phyloP scores from a whole-genome alignment of 2,113 vertebrate species.

The Laticauda colubrina region DNA sequence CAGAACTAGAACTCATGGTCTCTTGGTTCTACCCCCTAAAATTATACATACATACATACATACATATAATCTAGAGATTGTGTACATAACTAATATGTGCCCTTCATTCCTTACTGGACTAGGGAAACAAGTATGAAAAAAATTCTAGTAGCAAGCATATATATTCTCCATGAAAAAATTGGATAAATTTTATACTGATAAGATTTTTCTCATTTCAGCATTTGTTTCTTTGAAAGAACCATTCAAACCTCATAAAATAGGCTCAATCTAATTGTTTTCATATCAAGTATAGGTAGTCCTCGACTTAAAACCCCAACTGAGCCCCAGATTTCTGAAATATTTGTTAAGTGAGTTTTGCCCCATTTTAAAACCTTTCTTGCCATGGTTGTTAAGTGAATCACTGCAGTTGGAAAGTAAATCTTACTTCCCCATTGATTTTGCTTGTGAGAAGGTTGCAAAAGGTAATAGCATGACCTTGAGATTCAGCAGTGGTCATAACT shows the following conservation, averaged over 20 bases:
- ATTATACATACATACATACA: background rate
- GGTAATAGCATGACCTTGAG: no score
- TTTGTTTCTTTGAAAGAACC: background rate
- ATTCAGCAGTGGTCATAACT: no score
- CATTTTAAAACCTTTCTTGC: no score
- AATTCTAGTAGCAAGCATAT: background rate
- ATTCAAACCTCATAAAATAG: background rate
- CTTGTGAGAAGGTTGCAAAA: no score
- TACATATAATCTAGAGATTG: background rate
- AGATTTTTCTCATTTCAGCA: background rate
- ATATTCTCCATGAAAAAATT: background rate
- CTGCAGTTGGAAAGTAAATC: no score
- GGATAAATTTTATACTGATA: background rate
- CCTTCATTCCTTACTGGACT: background rate
- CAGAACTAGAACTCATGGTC: no score
- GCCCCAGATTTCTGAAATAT: no score
- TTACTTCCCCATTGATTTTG: no score
- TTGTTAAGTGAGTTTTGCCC: no score
- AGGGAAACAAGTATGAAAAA: background rate
- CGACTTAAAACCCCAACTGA: no score
- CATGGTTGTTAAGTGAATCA: no score
- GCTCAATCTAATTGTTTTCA: background rate
- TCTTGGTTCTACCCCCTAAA: background rate
- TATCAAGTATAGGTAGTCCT: background rate
- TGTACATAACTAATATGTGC: background rate